Evolutionary conservation across 2,113 vertebrate species (phyloP).

Genomic region (Rattus norvegicus): DNA sequence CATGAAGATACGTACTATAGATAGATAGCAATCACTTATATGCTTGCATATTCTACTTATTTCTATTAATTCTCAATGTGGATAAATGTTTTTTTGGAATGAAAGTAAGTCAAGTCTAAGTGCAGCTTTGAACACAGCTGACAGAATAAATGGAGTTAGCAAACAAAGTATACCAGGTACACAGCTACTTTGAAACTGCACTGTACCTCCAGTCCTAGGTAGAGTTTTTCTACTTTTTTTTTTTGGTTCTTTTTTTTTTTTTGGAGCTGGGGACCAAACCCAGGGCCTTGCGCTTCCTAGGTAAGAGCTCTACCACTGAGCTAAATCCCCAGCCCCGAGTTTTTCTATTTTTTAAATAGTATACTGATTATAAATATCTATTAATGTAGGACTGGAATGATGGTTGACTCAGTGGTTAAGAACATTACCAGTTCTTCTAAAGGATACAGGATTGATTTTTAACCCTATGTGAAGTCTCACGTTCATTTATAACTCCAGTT

Average conservation of each 20-base stretch:
- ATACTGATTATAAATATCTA: background rate
- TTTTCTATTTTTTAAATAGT: background rate
- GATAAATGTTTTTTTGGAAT: background rate
- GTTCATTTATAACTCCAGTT: background rate
- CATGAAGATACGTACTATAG: background rate
- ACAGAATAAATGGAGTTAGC: background rate
- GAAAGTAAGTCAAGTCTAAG: background rate
- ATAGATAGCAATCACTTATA: background rate
- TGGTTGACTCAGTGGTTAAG: background rate
- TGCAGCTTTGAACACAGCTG: background rate
- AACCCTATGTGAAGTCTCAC: background rate
- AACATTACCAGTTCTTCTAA: background rate
- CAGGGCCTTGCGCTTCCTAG: no score
- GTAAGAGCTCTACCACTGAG: no score
- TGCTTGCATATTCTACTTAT: background rate
- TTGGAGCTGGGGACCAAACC: no score
- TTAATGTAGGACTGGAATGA: background rate
- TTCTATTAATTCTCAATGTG: background rate
- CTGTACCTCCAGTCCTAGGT: background rate
- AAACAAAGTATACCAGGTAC: background rate
- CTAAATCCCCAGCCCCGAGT: no score
- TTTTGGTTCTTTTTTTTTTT: no score
- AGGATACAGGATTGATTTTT: background rate
- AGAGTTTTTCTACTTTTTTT: background rate
- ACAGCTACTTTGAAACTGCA: accelerated